A percentile compares a stretch with the other conserved stretches of the same genome.
phyloP scores from a whole-genome alignment of 1,140 invertebrate species.

The Lasioglossum baleicum region DNA sequence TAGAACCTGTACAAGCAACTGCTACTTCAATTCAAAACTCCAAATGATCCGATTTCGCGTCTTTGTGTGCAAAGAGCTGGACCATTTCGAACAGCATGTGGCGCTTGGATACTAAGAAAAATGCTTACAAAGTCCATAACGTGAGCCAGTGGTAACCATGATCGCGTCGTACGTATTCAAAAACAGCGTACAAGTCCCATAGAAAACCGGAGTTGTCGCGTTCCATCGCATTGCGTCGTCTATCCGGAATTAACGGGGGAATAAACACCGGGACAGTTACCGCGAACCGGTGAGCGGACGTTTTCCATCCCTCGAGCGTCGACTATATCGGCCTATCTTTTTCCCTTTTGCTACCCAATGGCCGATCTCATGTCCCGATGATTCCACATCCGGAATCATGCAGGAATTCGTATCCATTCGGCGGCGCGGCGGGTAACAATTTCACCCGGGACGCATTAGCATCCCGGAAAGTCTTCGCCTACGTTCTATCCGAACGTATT shows the following conservation, averaged over 20 bases:
- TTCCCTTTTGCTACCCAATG: not conserved
- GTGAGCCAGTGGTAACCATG: too few species aligned
- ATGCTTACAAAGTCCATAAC: too few species aligned
- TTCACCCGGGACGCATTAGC: not conserved
- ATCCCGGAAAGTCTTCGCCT: not conserved
- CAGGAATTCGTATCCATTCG: constrained; percentile 21
- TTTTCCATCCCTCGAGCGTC: constrained; percentile 17
- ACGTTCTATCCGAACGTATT: not conserved
- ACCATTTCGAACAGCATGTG: too few species aligned
- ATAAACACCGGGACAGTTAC: constrained; percentile 5
- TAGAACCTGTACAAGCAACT: too few species aligned
- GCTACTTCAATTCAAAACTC: too few species aligned
- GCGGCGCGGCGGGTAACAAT: not conserved
- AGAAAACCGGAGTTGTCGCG: not conserved
- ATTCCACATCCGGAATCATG: constrained; percentile 16
- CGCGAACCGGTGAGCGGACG: not conserved
- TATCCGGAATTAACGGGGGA: constrained; percentile 20
- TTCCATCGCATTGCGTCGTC: not conserved
- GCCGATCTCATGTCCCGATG: not conserved
- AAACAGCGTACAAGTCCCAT: not conserved
- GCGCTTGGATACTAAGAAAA: too few species aligned
- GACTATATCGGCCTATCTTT: not conserved
- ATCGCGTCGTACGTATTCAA: not conserved
- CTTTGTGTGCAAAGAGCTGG: too few species aligned
- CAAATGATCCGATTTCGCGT: too few species aligned